Conservation (phyloP, 2,113 vertebrate species). For the Setophaga coronata region DNA sequence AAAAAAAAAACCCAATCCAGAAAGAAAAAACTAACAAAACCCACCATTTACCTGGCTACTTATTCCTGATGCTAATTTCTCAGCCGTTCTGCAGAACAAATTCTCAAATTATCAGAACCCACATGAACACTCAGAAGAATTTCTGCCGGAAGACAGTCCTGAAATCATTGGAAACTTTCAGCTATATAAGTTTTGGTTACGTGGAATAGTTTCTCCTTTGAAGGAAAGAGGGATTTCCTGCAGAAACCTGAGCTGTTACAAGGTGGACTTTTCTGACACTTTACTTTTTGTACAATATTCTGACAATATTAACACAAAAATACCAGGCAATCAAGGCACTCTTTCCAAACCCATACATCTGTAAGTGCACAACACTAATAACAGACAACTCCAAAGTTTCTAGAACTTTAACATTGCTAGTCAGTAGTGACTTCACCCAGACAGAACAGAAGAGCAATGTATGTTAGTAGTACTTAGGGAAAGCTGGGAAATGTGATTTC, state of each 20-base stretch:
- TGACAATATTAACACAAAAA: not conserved
- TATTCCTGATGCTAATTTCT: not conserved
- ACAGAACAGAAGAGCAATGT: not conserved
- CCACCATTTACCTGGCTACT: not conserved
- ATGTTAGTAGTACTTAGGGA: not conserved
- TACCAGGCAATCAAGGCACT: not conserved
- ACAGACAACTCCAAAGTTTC: not conserved
- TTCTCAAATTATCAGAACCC: not conserved
- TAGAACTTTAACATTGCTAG: not conserved
- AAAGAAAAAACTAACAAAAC: not conserved
- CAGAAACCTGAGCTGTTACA: not conserved
- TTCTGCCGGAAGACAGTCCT: not conserved
- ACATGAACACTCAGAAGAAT: not conserved
- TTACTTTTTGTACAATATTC: not conserved
- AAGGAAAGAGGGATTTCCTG: not conserved
- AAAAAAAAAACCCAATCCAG: not conserved
- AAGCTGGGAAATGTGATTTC: constrained; percentile 23
- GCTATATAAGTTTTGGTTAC: not conserved
- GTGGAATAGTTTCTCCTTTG: not conserved
- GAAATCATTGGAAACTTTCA: not conserved
- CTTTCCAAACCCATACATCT: not conserved
- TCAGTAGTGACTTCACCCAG: not conserved
- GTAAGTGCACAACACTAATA: not conserved
- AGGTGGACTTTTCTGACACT: not conserved
- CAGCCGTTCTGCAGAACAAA: not conserved